A percentile compares a stretch with the other conserved stretches of the same genome.
Conservation (phyloP, 1,140 invertebrate genomes). For the Drosophila ficusphila region DNA sequence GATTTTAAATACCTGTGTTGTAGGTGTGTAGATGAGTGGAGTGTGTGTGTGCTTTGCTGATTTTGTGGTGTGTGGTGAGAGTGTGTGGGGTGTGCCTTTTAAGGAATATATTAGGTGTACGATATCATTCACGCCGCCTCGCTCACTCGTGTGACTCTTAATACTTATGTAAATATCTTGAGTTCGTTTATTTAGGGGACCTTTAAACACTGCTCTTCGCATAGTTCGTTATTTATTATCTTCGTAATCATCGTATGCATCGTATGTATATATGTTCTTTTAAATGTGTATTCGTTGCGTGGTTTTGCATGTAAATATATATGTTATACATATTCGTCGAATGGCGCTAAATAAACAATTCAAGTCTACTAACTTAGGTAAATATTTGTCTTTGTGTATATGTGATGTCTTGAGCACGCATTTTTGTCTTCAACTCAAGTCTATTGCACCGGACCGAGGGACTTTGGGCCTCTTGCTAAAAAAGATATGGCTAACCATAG, state of each 20-base stretch:
- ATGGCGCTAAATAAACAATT: slow-evolving; percentile 36
- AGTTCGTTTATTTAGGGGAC: slow-evolving; percentile 24
- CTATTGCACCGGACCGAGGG: not conserved
- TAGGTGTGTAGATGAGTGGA: slow-evolving; percentile 8
- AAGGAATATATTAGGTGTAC: slow-evolving; percentile 65
- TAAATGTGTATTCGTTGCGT: slow-evolving; percentile 52
- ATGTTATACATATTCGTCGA: slow-evolving; percentile 50
- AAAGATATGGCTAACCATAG: not conserved
- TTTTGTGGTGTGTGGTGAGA: slow-evolving; percentile 12
- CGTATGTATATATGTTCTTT: slow-evolving; percentile 35
- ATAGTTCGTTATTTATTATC: slow-evolving; percentile 31
- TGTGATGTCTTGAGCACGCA: slow-evolving; percentile 47
- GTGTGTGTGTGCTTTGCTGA: slow-evolving; percentile 2
- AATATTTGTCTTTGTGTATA: slow-evolving; percentile 44
- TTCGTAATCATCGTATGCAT: slow-evolving; percentile 37
- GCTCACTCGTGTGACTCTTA: slow-evolving; percentile 25
- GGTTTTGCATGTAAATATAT: slow-evolving; percentile 48
- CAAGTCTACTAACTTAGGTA: slow-evolving; percentile 35
- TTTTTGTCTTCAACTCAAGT: slow-evolving; percentile 18
- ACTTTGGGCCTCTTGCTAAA: not conserved
- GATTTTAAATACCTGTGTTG: slow-evolving; percentile 20
- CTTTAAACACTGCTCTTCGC: slow-evolving; percentile 16
- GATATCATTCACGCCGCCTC: slow-evolving; percentile 36
- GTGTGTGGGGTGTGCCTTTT: slow-evolving; percentile 54
- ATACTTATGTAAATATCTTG: slow-evolving; percentile 49